Base-by-base conservation (phyloP, 2,888 invertebrate species). In the Steromphala cineraria region DNA sequence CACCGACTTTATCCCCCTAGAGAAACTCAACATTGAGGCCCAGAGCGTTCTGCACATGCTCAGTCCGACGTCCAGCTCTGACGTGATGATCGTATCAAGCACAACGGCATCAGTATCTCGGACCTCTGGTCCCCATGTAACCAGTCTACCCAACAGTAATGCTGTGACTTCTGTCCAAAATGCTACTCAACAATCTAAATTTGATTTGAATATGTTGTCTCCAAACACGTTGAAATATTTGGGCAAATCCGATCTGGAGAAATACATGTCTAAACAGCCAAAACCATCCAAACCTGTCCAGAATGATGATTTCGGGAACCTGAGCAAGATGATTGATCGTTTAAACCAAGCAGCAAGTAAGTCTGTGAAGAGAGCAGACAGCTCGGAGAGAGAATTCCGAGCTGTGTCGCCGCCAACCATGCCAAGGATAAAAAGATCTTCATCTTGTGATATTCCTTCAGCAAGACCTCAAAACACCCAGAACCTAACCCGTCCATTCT, bases 281-380 rank as follows among this genome's bases (percentile, higher is more conserved):
- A 28, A 24, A 13, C 40, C 71, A 24, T 71, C 81, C 10, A 19
- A 31, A 31, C n/a, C 28, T 5, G 62, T 75, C 2, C 78, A 82
- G 13, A 36, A 8, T 46, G 83, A 84, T 5, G 84, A 88, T 53
- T 85, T 89, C 19, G 83, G 86, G 5, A 79, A 81, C 52, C 83
- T 92, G 79, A 80, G 89, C 4, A 85, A 88, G 79, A 89, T 92
- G 78, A 91, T 90, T 3, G 83, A 91, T 36, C 81, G 92, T 74
- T 82, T 92, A 28, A 92, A 92, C 81, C 83, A 80, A 56, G 92
- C 92, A 13, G 92, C 92, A 17, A 21, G 46, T n/a, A n/a, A 24
- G 52, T 36, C 46, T 3, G 52, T 10, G 19, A 75, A 75, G 52
- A n/a, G 75, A 8, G 46, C 75, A 7, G 75, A 40, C 52, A 75